Conservation (phyloP, 1,140 invertebrate species). For the Cotesia vestalis region DNA sequence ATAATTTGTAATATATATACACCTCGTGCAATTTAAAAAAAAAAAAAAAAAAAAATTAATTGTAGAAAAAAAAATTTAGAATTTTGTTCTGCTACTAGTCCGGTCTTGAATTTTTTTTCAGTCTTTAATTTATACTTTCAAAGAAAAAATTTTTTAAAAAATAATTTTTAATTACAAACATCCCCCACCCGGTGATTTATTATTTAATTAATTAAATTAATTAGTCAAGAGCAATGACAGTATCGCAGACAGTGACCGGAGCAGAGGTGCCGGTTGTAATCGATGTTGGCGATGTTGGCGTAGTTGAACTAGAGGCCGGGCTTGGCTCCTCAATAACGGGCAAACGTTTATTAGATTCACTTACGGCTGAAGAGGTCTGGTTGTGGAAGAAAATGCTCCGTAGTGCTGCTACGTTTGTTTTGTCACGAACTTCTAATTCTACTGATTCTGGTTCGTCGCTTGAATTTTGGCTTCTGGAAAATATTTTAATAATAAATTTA, state of each 20-base stretch:
- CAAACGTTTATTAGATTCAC: conserved; percentile 53
- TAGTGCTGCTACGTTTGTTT: conserved; percentile 54
- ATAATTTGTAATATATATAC: too few species aligned
- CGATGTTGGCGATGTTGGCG: background rate
- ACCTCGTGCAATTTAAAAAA: too few species aligned
- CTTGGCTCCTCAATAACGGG: conserved; percentile 57
- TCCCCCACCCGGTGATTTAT: too few species aligned
- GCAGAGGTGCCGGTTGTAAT: conserved; percentile 2
- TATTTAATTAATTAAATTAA: too few species aligned
- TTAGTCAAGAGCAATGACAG: too few species aligned
- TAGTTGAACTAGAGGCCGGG: conserved; percentile 17
- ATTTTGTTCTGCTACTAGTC: too few species aligned
- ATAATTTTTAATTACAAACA: too few species aligned
- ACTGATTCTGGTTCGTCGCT: conserved; percentile 41
- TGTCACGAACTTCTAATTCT: conserved; percentile 45
- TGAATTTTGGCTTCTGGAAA: conserved; percentile 40
- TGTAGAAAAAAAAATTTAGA: too few species aligned
- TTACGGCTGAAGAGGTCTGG: conserved; percentile 28
- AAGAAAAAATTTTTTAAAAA: too few species aligned
- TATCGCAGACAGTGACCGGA: too few species aligned
- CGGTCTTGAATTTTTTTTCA: conserved; percentile 6
- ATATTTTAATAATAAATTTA: background rate
- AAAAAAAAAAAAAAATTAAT: too few species aligned
- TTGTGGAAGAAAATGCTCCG: conserved; percentile 60
- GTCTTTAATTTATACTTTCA: conserved; percentile 28